Evolutionary conservation across 2,797 vertebrate species (phyloP).

Genomic region (Ptychobarbus kaznakovi): DNA sequence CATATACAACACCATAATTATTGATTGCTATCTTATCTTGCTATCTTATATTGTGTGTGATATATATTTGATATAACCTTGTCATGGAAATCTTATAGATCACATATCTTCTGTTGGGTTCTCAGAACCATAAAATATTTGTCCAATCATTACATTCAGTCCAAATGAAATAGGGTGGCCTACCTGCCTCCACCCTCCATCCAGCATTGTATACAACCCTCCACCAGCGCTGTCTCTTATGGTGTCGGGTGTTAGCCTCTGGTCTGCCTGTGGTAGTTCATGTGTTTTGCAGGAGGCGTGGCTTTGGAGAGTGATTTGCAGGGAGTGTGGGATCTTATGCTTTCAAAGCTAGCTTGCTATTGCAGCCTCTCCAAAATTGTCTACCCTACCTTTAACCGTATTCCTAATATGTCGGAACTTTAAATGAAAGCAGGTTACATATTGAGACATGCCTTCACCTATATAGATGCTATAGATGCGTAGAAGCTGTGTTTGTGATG

Average conservation of each 20-base stretch:
- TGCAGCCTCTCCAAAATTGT: background rate
- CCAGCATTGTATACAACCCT: no score
- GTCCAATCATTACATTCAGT: background rate
- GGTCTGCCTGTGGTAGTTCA: no score
- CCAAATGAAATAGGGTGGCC: background rate
- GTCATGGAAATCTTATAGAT: background rate
- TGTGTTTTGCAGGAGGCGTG: no score
- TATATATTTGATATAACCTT: background rate
- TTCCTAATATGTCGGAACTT: background rate
- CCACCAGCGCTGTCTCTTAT: no score
- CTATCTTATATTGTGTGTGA: background rate
- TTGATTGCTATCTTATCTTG: background rate
- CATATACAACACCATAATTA: background rate
- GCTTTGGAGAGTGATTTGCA: no score
- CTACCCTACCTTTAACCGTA: background rate
- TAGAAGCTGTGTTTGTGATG: background rate
- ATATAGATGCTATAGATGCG: background rate
- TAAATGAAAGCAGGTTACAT: background rate
- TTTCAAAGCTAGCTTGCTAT: background rate
- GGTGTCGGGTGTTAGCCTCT: no score
- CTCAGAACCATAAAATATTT: background rate
- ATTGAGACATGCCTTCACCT: background rate
- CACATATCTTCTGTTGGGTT: background rate
- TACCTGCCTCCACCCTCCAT: background rate
- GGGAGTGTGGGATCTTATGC: background rate